Base-by-base conservation (phyloP, 2,113 vertebrate species). In the Pionites leucogaster region DNA sequence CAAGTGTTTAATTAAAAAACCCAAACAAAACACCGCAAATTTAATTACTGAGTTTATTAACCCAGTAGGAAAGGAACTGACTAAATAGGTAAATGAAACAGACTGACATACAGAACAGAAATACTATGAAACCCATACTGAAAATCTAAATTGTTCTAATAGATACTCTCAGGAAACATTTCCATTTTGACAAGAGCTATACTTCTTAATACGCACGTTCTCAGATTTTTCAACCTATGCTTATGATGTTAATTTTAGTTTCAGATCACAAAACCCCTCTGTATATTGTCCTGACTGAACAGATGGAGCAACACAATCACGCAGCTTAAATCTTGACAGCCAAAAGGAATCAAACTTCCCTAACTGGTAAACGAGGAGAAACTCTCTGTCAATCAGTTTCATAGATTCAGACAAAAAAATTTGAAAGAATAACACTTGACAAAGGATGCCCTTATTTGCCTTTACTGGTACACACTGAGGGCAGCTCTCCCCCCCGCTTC, bases 281-380 rank as follows among this genome's bases (percentile, higher is more conserved):
- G 55, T 81, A 47, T 60, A 86, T 60, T 95, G 86, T 76, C 83
- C 52, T 4, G 69, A 49, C 65, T 79, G 81, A 92, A 89, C 93
- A 96, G 96, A 96, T 87, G 86, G 94, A 91, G 42, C 77, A 60
- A 37, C 39, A 74, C 86, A 79, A 86, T 60, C 83, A 67, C 3
- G 2, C 29, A 75, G 42, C 62, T 88, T 47, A 35, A 82, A 81
- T 47, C 83, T 10, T 71, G 69, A 79, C 50, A 86, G 33, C 47
- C 75, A 87, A 91, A 86, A 86, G 68, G 62, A 93, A 71, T 60
- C 68, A 78, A 91, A 64, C 83, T 90, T 81, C 53, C 53, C 41
- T 88, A 90, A 91, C 22, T 44, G 41, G 50, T 42, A 88, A 64
- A 84, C 44, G 50, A 74, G 50, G 39, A 86, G 75, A 78, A 94